Conservation (phyloP, 2,113 vertebrate genomes). For the Athene noctua region DNA sequence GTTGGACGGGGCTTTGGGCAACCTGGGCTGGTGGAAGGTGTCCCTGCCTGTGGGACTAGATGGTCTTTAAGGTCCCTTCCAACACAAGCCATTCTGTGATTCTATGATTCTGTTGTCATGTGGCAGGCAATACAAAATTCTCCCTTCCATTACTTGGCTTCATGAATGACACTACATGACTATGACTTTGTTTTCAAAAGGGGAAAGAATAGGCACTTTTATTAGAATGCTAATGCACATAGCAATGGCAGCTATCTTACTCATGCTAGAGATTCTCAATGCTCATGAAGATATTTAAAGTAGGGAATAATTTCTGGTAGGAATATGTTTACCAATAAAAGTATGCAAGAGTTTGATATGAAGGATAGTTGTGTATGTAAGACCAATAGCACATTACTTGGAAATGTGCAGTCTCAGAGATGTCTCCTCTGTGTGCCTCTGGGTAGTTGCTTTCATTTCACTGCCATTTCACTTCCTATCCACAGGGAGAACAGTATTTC, state of each 20-base stretch:
- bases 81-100: no score
- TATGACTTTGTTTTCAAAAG: neutral
- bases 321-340: neutral
- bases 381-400: neutral
- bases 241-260: neutral
- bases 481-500: neutral
- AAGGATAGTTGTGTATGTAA: neutral
- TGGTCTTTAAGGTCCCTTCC: no score
- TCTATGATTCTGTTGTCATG: no score
- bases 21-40: no score
- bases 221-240: neutral
- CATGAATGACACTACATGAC: neutral
- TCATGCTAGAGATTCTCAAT: neutral
- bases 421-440: neutral
- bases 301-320: neutral
- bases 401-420: neutral
- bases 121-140: neutral
- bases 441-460: neutral
- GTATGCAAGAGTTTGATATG: neutral
- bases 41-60: no score
- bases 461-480: neutral
- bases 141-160: neutral
- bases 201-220: neutral
- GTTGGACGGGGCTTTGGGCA: no score
- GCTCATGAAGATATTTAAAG: neutral